Evolutionary conservation across 2,888 invertebrate species (phyloP).

Genomic region (Athalia rosae): DNA sequence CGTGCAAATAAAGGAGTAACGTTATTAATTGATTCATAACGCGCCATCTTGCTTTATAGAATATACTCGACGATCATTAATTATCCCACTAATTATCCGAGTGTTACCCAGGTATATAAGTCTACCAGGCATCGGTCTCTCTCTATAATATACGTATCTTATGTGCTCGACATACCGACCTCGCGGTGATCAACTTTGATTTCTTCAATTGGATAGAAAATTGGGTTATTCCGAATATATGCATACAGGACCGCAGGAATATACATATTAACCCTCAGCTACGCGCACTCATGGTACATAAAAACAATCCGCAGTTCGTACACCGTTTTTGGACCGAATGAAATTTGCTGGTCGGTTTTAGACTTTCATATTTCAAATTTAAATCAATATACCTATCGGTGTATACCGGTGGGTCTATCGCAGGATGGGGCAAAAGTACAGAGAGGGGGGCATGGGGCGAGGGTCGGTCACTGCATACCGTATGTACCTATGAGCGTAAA

Average conservation of each 20-base stretch:
- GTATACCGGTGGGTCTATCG: too few relatives aligned
- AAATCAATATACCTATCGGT: not conserved
- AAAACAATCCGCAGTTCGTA: too few relatives aligned
- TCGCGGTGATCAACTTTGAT: not conserved
- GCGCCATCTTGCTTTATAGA: slow-evolving; percentile 58
- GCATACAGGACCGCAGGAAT: too few relatives aligned
- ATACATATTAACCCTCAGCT: not conserved
- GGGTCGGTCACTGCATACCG: not conserved
- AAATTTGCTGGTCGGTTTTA: slow-evolving; percentile 27
- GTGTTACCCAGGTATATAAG: slow-evolving; percentile 53
- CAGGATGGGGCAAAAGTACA: not conserved
- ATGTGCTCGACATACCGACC: slow-evolving; percentile 10
- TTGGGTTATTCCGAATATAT: not conserved
- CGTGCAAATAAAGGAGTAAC: slow-evolving; percentile 55
- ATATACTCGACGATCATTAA: slow-evolving; percentile 61
- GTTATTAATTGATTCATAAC: slow-evolving; percentile 64
- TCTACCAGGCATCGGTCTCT: not conserved
- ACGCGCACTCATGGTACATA: slow-evolving; percentile 3
- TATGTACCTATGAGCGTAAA: not conserved
- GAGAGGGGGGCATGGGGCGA: not conserved
- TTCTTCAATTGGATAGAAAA: not conserved
- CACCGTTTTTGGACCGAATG: not conserved
- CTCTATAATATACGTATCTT: not conserved
- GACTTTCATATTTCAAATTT: slow-evolving; percentile 21
- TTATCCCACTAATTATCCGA: slow-evolving; percentile 59